Conservation (phyloP, 2,113 vertebrate species). For the Lucifuga dentata region DNA sequence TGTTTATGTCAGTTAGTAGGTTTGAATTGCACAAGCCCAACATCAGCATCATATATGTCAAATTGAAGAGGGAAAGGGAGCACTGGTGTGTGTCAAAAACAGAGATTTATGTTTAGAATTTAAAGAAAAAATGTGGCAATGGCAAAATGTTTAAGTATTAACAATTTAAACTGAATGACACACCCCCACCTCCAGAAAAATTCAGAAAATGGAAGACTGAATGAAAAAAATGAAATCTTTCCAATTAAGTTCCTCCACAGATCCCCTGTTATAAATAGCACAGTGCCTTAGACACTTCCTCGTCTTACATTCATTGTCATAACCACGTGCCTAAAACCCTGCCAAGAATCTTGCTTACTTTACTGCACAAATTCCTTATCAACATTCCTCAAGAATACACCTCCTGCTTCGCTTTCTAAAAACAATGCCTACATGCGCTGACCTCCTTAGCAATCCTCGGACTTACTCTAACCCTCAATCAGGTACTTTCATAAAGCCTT, state of each 20-base stretch:
- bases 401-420: slow-evolving; percentile 65
- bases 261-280: slow-evolving; percentile 58
- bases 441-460: slow-evolving; percentile 62
- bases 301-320: slow-evolving; percentile 71
- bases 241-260: slow-evolving; percentile 65
- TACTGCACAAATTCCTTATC: slow-evolving; percentile 57
- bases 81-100: slow-evolving; percentile 29
- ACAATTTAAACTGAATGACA: slow-evolving; percentile 23
- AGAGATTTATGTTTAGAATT: slow-evolving; percentile 35
- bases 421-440: slow-evolving; percentile 34
- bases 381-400: slow-evolving; percentile 66
- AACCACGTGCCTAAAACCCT: slow-evolving; percentile 50
- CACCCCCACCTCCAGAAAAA: slow-evolving; percentile 41
- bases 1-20: slow-evolving; percentile 33
- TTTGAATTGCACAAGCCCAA: slow-evolving; percentile 25
- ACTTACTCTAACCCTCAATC: slow-evolving; percentile 55
- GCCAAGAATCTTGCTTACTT: slow-evolving; percentile 59
- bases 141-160: slow-evolving; percentile 53
- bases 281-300: slow-evolving; percentile 54
- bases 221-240: slow-evolving; percentile 50
- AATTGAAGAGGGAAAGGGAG: slow-evolving; percentile 5
- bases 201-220: slow-evolving; percentile 53
- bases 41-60: slow-evolving; percentile 6
- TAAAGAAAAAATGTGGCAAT: slow-evolving; percentile 23
- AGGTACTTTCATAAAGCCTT: slow-evolving; percentile 38